These are phyloP conservation scores for Acrossocheilus fasciatus DNA, from an alignment of 2,797 vertebrate species.

Conservation along the genomic window DNA sequence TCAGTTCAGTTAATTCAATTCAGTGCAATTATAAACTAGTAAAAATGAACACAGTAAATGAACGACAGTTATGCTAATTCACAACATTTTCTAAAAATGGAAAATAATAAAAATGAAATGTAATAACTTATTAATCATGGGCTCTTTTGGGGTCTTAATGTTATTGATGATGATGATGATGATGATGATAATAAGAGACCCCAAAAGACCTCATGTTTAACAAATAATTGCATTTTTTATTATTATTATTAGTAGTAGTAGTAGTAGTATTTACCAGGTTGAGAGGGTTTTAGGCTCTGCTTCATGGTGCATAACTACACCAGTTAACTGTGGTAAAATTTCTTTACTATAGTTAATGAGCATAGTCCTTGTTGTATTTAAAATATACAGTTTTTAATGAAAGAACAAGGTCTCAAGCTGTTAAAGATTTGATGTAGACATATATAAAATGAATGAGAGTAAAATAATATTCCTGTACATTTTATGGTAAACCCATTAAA, in stretches of 20 bases:
- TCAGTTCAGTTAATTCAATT: slow-evolving; percentile 1
- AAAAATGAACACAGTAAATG: not conserved
- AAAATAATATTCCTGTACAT: slow-evolving; percentile 6
- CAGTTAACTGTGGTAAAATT: not conserved
- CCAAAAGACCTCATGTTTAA: not conserved
- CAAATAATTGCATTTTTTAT: not conserved
- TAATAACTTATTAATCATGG: not conserved
- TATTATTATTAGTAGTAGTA: not conserved
- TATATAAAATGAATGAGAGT: not conserved
- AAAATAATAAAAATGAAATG: not conserved
- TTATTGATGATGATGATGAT: not conserved
- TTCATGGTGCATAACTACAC: not conserved
- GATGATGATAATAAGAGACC: not conserved
- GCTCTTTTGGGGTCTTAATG: not conserved
- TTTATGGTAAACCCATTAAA: not conserved
- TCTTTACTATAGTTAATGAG: not conserved
- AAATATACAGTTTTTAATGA: not conserved
- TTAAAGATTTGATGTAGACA: not conserved
- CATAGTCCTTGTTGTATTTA: not conserved
- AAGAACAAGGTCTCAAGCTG: not conserved
- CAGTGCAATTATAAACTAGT: not conserved
- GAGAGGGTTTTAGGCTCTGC: not conserved
- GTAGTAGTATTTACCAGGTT: not conserved
- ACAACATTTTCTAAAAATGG: not conserved
- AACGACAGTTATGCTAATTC: not conserved